Evolutionary conservation across 2,888 invertebrate genomes (phyloP).

Genomic region (Troides aeacus): DNA sequence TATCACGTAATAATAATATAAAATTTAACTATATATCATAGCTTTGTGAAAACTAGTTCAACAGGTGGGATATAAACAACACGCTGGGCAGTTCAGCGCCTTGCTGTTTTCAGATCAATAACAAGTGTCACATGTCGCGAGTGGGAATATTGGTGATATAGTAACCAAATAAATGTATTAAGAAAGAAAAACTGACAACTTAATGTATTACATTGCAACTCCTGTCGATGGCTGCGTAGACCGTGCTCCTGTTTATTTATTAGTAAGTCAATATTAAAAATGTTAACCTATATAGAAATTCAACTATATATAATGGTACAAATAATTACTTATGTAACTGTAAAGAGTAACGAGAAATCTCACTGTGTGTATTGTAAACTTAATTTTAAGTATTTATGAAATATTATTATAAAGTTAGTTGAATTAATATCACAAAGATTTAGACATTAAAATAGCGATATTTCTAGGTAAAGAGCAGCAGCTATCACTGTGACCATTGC

Average conservation of each 20-base stretch:
- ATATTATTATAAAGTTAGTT: no score
- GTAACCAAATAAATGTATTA: no score
- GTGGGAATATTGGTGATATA: background rate
- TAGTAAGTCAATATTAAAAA: background rate
- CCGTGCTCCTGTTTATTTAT: background rate
- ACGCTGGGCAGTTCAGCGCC: slow-evolving; percentile 23
- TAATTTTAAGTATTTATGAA: no score
- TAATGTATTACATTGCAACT: background rate
- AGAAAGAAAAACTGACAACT: background rate
- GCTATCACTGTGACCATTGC: no score
- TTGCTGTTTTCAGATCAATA: slow-evolving; percentile 30
- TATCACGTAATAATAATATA: background rate
- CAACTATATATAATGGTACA: background rate
- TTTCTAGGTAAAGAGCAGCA: no score
- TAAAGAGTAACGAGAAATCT: no score
- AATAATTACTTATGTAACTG: background rate
- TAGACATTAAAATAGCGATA: no score
- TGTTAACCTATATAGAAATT: background rate
- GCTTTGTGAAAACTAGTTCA: background rate
- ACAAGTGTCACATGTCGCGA: background rate
- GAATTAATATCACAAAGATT: no score
- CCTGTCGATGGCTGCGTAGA: background rate
- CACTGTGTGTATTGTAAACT: no score
- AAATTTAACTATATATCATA: background rate
- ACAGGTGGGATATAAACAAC: slow-evolving; percentile 4